Evolutionary conservation across 2,113 vertebrate species (phyloP).

Genomic region (Alexandromys fortis): DNA sequence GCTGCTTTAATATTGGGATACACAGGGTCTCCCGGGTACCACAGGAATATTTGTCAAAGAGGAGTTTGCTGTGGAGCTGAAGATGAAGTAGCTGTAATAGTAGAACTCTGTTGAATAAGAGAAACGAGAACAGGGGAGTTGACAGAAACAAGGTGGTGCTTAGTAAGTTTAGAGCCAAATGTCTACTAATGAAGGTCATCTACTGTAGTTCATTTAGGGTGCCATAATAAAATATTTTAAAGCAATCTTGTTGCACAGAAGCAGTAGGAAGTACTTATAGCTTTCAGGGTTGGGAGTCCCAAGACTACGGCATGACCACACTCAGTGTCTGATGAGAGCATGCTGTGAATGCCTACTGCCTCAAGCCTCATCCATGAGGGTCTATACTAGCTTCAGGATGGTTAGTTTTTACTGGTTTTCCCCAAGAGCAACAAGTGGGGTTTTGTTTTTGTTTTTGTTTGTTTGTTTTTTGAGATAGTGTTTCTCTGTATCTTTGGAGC

Average conservation of each 20-base stretch:
- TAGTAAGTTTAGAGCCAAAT: neutral
- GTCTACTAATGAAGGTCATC: neutral
- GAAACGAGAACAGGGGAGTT: neutral
- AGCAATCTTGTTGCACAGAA: neutral
- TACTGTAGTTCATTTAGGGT: too few relatives aligned
- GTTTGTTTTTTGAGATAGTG: too few relatives aligned
- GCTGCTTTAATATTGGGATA: neutral
- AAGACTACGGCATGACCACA: too few relatives aligned
- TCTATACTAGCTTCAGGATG: neutral
- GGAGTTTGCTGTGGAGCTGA: neutral
- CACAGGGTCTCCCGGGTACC: neutral
- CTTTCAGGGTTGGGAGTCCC: neutral
- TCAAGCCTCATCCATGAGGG: too few relatives aligned
- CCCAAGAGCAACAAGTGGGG: neutral
- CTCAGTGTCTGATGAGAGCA: neutral
- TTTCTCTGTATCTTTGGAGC: too few relatives aligned
- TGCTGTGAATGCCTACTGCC: fast-evolving
- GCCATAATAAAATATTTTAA: neutral
- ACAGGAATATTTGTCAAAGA: neutral
- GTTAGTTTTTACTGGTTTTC: neutral
- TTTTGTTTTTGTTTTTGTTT: too few relatives aligned
- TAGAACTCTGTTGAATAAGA: neutral
- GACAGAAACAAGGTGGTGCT: neutral
- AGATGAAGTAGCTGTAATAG: neutral
- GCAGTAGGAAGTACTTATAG: neutral